Evolutionary conservation across 2,113 vertebrate genomes (phyloP).

Genomic region (Peromyscus maniculatus): DNA sequence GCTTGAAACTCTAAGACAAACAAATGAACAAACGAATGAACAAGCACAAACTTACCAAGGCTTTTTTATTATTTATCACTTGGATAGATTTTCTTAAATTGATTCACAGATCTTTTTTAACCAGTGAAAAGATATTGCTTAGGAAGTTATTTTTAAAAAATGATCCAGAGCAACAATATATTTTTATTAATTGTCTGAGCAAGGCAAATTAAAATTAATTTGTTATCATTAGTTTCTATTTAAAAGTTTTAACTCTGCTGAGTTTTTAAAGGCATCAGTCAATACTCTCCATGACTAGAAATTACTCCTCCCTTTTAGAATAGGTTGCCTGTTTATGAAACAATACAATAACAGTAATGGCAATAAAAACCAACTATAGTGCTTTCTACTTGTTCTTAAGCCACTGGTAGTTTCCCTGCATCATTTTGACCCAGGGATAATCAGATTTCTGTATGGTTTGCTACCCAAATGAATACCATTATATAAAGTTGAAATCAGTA

Average conservation of each 20-base stretch:
- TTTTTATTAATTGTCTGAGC: constrained; percentile 53
- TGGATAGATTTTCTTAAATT: constrained; percentile 4
- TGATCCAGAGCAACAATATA: not conserved
- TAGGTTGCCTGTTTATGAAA: constrained; percentile 34
- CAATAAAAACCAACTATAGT: not conserved
- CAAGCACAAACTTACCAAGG: not conserved
- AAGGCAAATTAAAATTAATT: constrained; percentile 60
- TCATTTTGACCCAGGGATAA: not conserved
- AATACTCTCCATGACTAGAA: constrained; percentile 47
- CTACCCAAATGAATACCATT: not conserved
- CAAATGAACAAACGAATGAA: not conserved
- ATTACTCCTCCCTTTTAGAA: not conserved
- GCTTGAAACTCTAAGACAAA: constrained; percentile 1
- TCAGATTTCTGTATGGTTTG: constrained; percentile 32
- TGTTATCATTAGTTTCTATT: constrained; percentile 62
- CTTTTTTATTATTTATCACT: constrained; percentile 38
- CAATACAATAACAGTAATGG: not conserved
- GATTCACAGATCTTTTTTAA: not conserved
- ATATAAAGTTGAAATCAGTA: not conserved
- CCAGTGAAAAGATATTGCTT: not conserved
- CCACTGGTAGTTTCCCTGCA: not conserved
- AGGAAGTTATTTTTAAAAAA: not conserved
- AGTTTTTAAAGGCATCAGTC: not conserved
- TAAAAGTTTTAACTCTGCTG: constrained; percentile 40
- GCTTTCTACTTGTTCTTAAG: not conserved